These are phyloP conservation scores for Mesorhabditis belari DNA, from an alignment of 2,888 invertebrate genomes.

Conservation along the genomic window DNA sequence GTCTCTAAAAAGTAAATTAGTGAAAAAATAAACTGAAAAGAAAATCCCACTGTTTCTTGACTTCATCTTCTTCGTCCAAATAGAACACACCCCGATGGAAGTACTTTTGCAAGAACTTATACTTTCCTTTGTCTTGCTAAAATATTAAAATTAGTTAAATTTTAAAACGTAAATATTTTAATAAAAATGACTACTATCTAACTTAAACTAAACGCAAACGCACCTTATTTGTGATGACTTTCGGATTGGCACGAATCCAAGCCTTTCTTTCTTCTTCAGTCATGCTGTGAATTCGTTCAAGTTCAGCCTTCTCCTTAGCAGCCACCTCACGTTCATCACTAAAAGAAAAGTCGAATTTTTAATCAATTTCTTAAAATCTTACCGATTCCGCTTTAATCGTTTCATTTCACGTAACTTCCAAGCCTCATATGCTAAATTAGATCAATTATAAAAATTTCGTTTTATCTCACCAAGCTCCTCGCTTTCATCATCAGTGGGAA, in stretches of 20 bases:
- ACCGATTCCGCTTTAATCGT: conserved; percentile 79
- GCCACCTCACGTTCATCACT: conserved; percentile 31
- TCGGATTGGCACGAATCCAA: conserved; percentile 82
- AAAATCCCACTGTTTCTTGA: conserved; percentile 12
- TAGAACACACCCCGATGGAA: conserved; percentile 99
- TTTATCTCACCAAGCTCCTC: conserved; percentile 63
- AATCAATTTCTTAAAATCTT: background rate
- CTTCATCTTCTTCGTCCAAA: conserved; percentile 62
- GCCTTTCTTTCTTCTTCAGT: conserved; percentile 90
- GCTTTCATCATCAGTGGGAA: conserved; percentile 51
- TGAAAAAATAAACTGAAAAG: background rate
- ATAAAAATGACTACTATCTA: background rate
- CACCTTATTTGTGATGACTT: conserved; percentile 78
- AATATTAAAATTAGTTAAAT: conserved; percentile 6
- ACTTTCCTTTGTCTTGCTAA: conserved; percentile 82
- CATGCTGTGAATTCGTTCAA: conserved; percentile 83
- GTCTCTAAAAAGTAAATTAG: conserved; percentile 61
- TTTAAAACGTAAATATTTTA: background rate
- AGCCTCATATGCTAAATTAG: conserved; percentile 59
- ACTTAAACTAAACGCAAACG: background rate
- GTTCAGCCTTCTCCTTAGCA: conserved; percentile 53
- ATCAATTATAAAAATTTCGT: background rate
- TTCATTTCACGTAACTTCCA: conserved; percentile 97
- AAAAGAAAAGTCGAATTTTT: background rate
- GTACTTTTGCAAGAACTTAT: conserved; percentile 98